phyloP scores from a whole-genome alignment of 2,888 invertebrate genomes.

The Cenopis cana region DNA sequence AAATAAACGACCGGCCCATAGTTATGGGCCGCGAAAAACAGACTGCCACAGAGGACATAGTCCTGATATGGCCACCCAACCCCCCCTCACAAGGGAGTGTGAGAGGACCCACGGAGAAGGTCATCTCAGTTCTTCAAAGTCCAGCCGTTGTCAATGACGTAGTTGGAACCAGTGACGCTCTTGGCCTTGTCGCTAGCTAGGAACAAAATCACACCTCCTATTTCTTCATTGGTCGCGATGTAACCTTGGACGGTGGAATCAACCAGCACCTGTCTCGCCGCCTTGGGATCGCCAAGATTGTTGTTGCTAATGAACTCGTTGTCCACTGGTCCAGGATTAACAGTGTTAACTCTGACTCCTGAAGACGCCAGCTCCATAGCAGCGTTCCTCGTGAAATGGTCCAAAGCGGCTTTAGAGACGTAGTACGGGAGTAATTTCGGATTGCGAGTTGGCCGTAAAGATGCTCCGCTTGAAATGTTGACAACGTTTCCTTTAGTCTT shows the following conservation, averaged over 20 bases:
- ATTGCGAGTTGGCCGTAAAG: constrained; percentile 25
- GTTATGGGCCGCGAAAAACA: too few species aligned
- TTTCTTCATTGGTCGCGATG: constrained; percentile 31
- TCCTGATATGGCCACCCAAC: too few species aligned
- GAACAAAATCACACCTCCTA: constrained; percentile 31
- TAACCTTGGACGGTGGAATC: constrained; percentile 17
- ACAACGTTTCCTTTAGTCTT: constrained; percentile 61
- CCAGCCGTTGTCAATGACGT: constrained; percentile 38
- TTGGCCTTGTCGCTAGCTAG: constrained; percentile 34
- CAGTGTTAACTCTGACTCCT: constrained; percentile 88
- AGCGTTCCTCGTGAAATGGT: constrained; percentile 89
- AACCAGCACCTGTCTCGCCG: too few species aligned
- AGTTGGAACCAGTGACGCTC: constrained; percentile 40
- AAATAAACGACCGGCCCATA: too few species aligned
- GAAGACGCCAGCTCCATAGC: constrained; percentile 86
- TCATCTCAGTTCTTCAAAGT: constrained; percentile 11
- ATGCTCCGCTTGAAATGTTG: constrained; percentile 60
- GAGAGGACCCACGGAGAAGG: not conserved
- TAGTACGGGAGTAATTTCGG: constrained; percentile 72
- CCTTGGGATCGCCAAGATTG: not conserved
- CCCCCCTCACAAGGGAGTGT: too few species aligned
- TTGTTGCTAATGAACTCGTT: constrained; percentile 33
- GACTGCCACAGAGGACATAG: too few species aligned
- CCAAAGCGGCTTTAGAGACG: constrained; percentile 90
- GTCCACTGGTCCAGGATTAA: constrained; percentile 81